A percentile compares a stretch with the other conserved stretches of the same genome.
These are phyloP conservation scores for Cepaea hortensis DNA, from an alignment of 2,888 invertebrate species.

Conservation along the genomic window DNA sequence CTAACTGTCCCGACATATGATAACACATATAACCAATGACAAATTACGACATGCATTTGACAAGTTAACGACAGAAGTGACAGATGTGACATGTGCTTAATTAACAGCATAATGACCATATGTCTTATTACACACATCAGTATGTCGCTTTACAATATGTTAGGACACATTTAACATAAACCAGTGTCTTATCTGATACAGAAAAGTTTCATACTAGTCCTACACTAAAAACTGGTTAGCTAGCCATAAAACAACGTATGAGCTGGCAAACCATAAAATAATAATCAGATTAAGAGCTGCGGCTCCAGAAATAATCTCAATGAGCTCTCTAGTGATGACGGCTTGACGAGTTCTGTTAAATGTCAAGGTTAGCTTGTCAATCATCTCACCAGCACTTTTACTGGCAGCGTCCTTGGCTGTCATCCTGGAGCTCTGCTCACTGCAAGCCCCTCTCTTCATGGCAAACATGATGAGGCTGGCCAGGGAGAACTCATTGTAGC, in stretches of 20 bases:
- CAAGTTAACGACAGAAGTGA: too few species aligned
- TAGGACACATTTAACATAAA: too few species aligned
- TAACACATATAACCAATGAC: too few species aligned
- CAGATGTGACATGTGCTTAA: too few species aligned
- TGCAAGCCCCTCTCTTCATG: constrained; percentile 97
- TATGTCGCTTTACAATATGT: too few species aligned
- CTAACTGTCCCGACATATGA: neutral
- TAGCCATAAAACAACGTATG: neutral
- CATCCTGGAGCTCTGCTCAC: constrained; percentile 99
- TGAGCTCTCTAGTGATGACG: constrained; percentile 97
- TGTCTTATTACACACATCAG: too few species aligned
- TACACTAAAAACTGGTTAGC: neutral
- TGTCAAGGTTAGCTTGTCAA: constrained; percentile 94
- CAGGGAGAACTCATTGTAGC: constrained; percentile 96
- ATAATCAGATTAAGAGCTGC: constrained; percentile 81
- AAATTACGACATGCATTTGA: too few species aligned
- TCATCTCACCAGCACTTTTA: constrained; percentile 99
- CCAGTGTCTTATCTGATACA: too few species aligned
- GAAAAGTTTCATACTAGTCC: too few species aligned
- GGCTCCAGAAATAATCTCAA: constrained; percentile 99
- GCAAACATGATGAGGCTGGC: constrained; percentile 94
- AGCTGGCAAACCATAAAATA: neutral
- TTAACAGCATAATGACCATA: too few species aligned
- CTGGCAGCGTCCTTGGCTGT: constrained; percentile 99
- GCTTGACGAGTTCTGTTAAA: constrained; percentile 99